Conservation (phyloP, 2,888 invertebrate species). For the Ormyrus nitidulus region DNA sequence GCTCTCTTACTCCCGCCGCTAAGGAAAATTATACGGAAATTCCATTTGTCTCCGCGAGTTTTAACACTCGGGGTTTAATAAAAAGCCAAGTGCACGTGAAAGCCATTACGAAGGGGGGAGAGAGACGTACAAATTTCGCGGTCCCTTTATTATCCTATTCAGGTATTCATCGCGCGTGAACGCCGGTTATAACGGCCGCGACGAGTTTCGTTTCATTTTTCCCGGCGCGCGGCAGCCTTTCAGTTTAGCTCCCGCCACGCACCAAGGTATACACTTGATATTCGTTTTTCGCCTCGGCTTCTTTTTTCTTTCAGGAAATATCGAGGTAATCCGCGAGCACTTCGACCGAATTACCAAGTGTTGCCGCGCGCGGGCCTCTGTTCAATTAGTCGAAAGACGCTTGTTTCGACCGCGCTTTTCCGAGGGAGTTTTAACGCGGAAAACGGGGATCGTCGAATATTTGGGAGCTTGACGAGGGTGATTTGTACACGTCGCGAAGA, state of each 20-base stretch:
- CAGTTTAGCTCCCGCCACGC: not conserved
- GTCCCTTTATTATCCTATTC: conserved; percentile 47
- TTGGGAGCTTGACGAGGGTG: no score
- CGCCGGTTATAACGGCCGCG: conserved; percentile 1
- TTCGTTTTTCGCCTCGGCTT: no score
- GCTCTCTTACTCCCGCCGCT: not conserved
- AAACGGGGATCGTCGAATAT: no score
- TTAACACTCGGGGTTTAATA: conserved; percentile 42
- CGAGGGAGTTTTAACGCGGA: no score
- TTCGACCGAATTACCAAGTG: no score
- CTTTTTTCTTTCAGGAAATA: not conserved
- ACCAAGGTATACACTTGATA: no score
- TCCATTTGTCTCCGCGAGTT: conserved; percentile 43
- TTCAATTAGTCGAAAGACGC: no score
- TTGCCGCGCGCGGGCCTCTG: no score
- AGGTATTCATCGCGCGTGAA: conserved; percentile 42
- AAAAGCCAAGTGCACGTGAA: conserved; percentile 28
- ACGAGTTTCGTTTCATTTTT: conserved; percentile 35
- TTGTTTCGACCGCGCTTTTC: no score
- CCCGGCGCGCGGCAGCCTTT: conserved; percentile 21
- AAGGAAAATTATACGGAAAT: conserved; percentile 33
- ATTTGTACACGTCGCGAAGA: no score
- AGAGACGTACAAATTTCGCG: conserved; percentile 39
- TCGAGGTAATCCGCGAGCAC: no score
- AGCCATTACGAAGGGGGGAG: conserved; percentile 8